phyloP scores from a whole-genome alignment of 2,888 invertebrate species.

The Melipona beecheii region DNA sequence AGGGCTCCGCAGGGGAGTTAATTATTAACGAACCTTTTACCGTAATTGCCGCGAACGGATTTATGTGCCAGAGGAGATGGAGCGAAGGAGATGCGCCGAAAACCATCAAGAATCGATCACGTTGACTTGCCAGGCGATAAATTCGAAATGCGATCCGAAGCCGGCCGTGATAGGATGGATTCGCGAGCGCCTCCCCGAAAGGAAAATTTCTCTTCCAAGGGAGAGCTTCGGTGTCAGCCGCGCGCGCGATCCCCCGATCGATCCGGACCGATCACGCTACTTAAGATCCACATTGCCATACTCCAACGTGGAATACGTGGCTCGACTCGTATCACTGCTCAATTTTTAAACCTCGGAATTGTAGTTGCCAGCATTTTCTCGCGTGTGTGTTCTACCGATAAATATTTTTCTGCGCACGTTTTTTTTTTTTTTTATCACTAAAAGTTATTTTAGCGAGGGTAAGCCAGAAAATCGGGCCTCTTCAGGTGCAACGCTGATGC shows the following conservation, averaged over 20 bases:
- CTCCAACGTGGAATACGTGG: conserved; percentile 7
- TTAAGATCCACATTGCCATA: conserved; percentile 15
- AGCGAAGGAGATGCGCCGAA: conserved; percentile 44
- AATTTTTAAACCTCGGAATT: not conserved
- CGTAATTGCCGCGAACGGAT: conserved; percentile 66
- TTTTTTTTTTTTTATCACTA: too few relatives aligned
- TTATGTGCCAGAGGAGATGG: conserved; percentile 39
- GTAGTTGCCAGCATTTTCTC: not conserved
- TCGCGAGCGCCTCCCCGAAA: conserved; percentile 21
- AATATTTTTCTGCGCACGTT: too few relatives aligned
- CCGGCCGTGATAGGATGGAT: conserved; percentile 47
- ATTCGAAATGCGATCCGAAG: conserved; percentile 50
- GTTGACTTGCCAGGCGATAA: conserved; percentile 42
- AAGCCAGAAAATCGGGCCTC: too few relatives aligned
- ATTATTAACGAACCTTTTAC: conserved; percentile 63
- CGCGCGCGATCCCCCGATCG: conserved; percentile 25
- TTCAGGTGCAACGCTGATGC: too few relatives aligned
- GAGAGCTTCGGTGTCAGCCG: conserved; percentile 24
- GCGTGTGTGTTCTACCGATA: too few relatives aligned
- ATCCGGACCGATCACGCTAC: not conserved
- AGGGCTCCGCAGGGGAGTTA: conserved; percentile 21
- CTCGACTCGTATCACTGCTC: not conserved
- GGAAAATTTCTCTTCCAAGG: conserved; percentile 44
- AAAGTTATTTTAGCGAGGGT: too few relatives aligned
- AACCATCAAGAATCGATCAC: conserved; percentile 59